These are phyloP conservation scores for Crossocerus cetratus DNA, from an alignment of 2,888 invertebrate species.

Conservation along the genomic window DNA sequence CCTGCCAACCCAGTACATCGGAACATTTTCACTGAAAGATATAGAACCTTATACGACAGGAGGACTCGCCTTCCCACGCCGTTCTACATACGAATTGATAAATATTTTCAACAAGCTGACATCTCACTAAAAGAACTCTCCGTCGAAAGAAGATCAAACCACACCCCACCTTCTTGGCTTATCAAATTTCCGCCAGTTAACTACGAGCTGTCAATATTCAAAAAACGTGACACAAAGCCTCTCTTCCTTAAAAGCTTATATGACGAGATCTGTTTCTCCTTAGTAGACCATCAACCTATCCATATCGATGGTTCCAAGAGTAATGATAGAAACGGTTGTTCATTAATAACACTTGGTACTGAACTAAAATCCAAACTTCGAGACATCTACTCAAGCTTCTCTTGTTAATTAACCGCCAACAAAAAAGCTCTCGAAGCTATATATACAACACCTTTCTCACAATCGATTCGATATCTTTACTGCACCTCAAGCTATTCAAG, in stretches of 20 bases:
- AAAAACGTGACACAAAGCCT: not conserved
- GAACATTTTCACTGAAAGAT: not conserved
- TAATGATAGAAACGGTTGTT: not conserved
- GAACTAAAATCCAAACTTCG: not conserved
- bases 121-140: not conserved
- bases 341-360: not conserved
- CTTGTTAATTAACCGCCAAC: not conserved
- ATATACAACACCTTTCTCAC: not conserved
- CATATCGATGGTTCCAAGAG: conserved; percentile 4
- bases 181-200: not conserved
- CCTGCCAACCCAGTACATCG: not conserved
- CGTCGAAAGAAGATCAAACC: not conserved
- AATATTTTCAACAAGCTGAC: not conserved
- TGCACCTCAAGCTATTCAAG: not conserved
- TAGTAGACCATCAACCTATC: not conserved
- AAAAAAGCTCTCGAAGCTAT: not conserved
- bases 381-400: not conserved
- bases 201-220: not conserved
- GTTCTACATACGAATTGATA: not conserved
- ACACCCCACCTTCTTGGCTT: not conserved
- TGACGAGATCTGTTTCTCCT: not conserved
- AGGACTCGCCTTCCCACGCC: not conserved
- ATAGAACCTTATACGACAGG: not conserved
- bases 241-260: not conserved
- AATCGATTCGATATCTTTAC: not conserved